Evolutionary conservation across 2,888 invertebrate species (phyloP), one percentile per base, ranked within the genome.

Genomic region (Cryptocephalus moraei): DNA sequence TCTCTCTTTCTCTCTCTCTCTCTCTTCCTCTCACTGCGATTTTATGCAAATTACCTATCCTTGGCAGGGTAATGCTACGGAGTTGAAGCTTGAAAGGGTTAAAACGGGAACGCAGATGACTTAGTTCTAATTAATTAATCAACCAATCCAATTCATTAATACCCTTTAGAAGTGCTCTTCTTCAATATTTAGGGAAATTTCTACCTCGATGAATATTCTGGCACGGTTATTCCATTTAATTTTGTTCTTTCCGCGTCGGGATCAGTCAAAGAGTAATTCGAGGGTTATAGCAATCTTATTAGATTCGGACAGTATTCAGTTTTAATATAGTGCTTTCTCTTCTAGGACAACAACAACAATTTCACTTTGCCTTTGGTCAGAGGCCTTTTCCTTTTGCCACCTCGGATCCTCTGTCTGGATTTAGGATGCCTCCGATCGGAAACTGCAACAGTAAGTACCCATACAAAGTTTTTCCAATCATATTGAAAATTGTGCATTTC

Each of bases 321-420:
- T 62, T 63, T 68, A 65, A 68, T 63, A 58, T 73, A 89, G 88
- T 89, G 85, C 79, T 89, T 74, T 87, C 87, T 74, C 82, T 90
- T 81, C 77, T 86, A 92, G 92, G 92, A 77, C 90, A 90, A 74
- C 92, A 92, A 75, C 91, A 92, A 75, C 91, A 91, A 77, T 91
- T 92, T 73, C 91, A 92, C 75, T 91, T 92, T 74, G 90, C 90
- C 63, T 88, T 87, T 60, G 88, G 89, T 39, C 89, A 90, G 70
- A 79, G 90, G 54, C 89, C 90, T 46, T 88, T 90, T 71, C 84
- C 89, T 49, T 89, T 92, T 65, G 90, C 90, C 57, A 82, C 89
- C 48, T 74, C 79, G 46, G 90, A 90, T 71, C 90, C 90, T 38
- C 76, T 91, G 42, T 88, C 89, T 41, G 86, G 87, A 56, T 91